Base-by-base conservation (phyloP, 2,113 vertebrate species). In the Eubucco bourcierii region DNA sequence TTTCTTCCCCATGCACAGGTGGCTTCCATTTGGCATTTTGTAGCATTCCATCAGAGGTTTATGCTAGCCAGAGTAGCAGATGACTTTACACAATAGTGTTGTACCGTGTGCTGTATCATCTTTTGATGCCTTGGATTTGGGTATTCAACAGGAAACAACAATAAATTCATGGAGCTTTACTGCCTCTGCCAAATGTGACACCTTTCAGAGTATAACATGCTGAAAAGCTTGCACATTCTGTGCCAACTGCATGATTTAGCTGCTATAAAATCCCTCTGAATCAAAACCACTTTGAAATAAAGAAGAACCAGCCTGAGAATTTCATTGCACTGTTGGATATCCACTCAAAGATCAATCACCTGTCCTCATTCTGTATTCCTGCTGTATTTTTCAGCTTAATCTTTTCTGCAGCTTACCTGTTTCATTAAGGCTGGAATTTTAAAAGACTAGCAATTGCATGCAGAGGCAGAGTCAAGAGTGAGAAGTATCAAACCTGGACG, bases 311-410 rank as follows among this genome's bases (percentile, higher is more conserved):
- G 96, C 97, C 97, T 96, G 97, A 97, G 97, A 97, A 97, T 98
- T 98, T 97, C 96, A 97, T 94, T 96, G 97, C 97, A 55, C 97
- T 95, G 97, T 93, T 97, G 97, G 97, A 97, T 96, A 95, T 94
- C 97, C 95, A 97, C 97, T 98, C 97, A 95, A 90, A 98, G 97
- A 98, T 98, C 97, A 98, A 97, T 98, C 97, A 97, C 95, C 81
- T 97, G 95, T 95, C 95, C 96, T 97, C 96, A 97, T 98, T 98
- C 94, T 96, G 95, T 97, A 97, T 97, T 97, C 97, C 93, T 95
- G 83, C 95, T 98, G 93, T 97, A 98, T 98, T 97, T 98, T 97
- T 97, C 93, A 98, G 96, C 95, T 97, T 97, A 97, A 98, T 98
- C 95, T 97, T 97, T 97, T 97, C 94, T 94, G 81, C 77, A 96